A percentile compares a stretch with the other conserved stretches of the same genome.
These are phyloP conservation scores for Onthophagus taurus DNA, from an alignment of 1,140 invertebrate genomes.

Conservation along the genomic window DNA sequence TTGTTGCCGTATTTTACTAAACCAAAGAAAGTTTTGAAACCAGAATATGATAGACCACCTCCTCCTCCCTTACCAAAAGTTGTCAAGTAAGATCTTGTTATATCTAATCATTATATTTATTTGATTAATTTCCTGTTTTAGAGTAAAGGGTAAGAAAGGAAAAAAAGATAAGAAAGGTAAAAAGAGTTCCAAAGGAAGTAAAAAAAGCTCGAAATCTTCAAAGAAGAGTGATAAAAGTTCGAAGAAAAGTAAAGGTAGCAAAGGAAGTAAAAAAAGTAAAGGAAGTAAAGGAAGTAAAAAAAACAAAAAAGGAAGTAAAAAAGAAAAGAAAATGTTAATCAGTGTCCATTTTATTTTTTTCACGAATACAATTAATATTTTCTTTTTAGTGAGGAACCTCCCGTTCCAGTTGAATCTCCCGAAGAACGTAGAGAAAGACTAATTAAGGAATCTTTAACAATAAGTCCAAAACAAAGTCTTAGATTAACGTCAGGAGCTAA, in stretches of 20 bases:
- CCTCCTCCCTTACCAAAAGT: no score
- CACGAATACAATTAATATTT: conserved; percentile 12
- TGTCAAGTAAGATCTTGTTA: no score
- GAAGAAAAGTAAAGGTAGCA: conserved; percentile 9
- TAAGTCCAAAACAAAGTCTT: conserved; percentile 25
- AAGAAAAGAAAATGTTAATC: conserved; percentile 5
- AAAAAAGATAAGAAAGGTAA: conserved; percentile 18
- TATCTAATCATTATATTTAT: no score
- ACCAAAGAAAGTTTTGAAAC: conserved; percentile 10
- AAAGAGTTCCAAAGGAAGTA: conserved; percentile 5
- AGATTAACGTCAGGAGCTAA: conserved; percentile 26
- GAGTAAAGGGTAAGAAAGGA: conserved; percentile 3
- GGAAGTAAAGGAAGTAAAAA: conserved; percentile 12
- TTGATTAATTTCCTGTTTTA: not conserved
- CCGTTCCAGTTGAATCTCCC: conserved; percentile 8
- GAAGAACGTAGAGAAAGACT: conserved; percentile 10
- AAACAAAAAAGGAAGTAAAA: conserved; percentile 9
- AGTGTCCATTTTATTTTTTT: conserved; percentile 1
- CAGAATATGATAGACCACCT: conserved; percentile 19
- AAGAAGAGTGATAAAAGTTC: conserved; percentile 8
- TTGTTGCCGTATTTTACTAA: conserved; percentile 17
- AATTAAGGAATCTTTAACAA: conserved; percentile 18
- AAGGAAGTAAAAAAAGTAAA: conserved; percentile 15
- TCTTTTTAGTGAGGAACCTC: conserved; percentile 5
- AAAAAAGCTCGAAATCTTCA: conserved; percentile 10